A percentile compares a stretch with the other conserved stretches of the same genome.
Evolutionary conservation across 2,888 invertebrate genomes (phyloP).

Genomic region (Pollenia labialis): DNA sequence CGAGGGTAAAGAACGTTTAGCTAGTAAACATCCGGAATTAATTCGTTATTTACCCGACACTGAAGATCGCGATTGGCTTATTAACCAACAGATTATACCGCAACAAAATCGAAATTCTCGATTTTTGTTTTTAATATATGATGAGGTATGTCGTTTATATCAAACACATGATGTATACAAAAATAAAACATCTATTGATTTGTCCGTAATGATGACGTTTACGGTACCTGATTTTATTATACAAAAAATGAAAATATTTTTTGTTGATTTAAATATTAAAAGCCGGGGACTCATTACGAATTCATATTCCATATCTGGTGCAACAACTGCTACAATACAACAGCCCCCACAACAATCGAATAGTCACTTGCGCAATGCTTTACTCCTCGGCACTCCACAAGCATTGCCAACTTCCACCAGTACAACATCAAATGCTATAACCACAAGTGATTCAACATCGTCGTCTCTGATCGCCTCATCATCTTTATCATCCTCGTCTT

Average conservation of each 20-base stretch:
- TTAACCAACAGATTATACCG: constrained; percentile 86
- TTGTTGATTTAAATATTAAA: constrained; percentile 83
- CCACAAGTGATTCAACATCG: constrained; percentile 66
- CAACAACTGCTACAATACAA: constrained; percentile 30
- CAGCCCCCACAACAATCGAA: constrained; percentile 74
- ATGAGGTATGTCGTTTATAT: constrained; percentile 86
- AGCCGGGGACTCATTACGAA: constrained; percentile 83
- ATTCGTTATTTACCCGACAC: constrained; percentile 88
- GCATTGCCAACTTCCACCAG: constrained; percentile 20
- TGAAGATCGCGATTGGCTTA: constrained; percentile 88
- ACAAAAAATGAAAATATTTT: constrained; percentile 86
- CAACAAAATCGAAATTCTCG: constrained; percentile 87
- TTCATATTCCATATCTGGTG: constrained; percentile 79
- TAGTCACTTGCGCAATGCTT: constrained; percentile 82
- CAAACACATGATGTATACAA: constrained; percentile 85
- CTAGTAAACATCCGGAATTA: constrained; percentile 87
- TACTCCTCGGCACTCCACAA: constrained; percentile 80
- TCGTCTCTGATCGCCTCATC: constrained; percentile 45
- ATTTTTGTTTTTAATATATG: constrained; percentile 86
- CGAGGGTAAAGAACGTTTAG: constrained; percentile 86
- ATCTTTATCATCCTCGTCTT: constrained; percentile 50
- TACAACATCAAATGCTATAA: constrained; percentile 36
- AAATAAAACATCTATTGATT: constrained; percentile 82
- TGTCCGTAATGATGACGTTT: constrained; percentile 84
- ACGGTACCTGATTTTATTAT: constrained; percentile 87